Conservation (phyloP, 2,113 vertebrate genomes). For the Hippocampus barbouri region DNA sequence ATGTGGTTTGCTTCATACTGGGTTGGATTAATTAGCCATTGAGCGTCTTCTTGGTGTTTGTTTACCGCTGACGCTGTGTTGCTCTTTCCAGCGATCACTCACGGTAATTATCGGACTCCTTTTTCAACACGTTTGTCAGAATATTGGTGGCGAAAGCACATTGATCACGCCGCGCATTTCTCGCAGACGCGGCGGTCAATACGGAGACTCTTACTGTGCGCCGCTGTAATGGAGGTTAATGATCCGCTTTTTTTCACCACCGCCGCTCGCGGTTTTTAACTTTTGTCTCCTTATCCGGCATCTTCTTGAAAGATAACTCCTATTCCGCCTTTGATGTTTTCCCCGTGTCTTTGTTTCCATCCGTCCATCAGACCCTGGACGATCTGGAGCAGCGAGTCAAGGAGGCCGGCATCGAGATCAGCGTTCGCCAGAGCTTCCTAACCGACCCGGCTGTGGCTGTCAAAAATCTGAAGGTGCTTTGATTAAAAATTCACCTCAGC, state of each 20-base stretch:
- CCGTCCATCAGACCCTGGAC: slow-evolving; percentile 81
- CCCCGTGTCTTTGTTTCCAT: slow-evolving; percentile 25
- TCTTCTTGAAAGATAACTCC: neutral
- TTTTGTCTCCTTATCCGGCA: slow-evolving; percentile 17
- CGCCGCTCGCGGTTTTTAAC: neutral
- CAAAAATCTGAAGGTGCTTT: slow-evolving; percentile 91
- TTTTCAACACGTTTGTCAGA: slow-evolving; percentile 56
- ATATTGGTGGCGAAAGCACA: slow-evolving; percentile 56
- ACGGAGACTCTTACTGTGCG: slow-evolving; percentile 39
- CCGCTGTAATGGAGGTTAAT: slow-evolving; percentile 59
- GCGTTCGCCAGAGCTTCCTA: slow-evolving; percentile 93
- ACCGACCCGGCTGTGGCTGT: slow-evolving; percentile 90
- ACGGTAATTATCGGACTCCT: slow-evolving; percentile 40
- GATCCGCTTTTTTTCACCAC: slow-evolving; percentile 31
- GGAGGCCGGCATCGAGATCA: slow-evolving; percentile 92
- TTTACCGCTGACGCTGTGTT: slow-evolving; percentile 28
- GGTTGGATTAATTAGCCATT: neutral
- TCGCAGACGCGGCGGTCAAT: slow-evolving; percentile 41
- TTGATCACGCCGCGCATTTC: slow-evolving; percentile 55
- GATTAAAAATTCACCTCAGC: slow-evolving; percentile 67
- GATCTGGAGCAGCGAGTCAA: slow-evolving; percentile 89
- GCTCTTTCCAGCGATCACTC: slow-evolving; percentile 27
- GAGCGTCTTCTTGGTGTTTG: slow-evolving; percentile 17
- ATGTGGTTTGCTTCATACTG: neutral
- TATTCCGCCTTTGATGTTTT: slow-evolving; percentile 4